A percentile compares a stretch with the other conserved stretches of the same genome.
phyloP scores from a whole-genome alignment of 2,113 vertebrate genomes.

The Microcebus ravelobensis region DNA sequence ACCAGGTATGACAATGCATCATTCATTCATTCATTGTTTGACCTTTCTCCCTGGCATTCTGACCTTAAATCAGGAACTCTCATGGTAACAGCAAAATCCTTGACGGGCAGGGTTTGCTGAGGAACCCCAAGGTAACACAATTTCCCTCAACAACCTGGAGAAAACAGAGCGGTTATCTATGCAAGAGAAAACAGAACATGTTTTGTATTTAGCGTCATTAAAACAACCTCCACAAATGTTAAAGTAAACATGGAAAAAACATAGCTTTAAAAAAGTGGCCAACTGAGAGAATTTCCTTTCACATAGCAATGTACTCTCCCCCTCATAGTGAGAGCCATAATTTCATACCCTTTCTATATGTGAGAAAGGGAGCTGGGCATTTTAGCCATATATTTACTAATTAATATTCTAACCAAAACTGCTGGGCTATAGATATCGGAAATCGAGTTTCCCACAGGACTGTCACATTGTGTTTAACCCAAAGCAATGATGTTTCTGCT shows the following conservation, averaged over 20 bases:
- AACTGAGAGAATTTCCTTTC: neutral
- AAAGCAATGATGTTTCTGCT: conserved; percentile 67
- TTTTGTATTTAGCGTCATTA: neutral
- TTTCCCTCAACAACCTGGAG: conserved; percentile 8
- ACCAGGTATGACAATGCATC: neutral
- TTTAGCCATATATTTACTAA: conserved; percentile 3
- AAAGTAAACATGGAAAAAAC: neutral
- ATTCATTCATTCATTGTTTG: neutral
- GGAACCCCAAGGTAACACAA: neutral
- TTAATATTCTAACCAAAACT: conserved; percentile 55
- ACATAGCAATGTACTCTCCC: neutral
- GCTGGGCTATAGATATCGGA: neutral
- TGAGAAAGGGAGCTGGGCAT: neutral
- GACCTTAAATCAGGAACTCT: neutral
- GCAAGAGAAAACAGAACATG: neutral
- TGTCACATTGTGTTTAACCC: conserved; percentile 67
- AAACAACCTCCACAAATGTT: neutral
- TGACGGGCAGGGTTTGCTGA: neutral
- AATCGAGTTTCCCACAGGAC: conserved; percentile 58
- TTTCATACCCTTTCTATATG: neutral
- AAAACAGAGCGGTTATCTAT: neutral
- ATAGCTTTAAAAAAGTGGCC: neutral
- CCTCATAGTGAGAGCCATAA: neutral
- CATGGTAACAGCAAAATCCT: neutral
- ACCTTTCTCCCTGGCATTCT: neutral